Base-by-base conservation (phyloP, 2,888 invertebrate genomes). In the Stenurella melanura region DNA sequence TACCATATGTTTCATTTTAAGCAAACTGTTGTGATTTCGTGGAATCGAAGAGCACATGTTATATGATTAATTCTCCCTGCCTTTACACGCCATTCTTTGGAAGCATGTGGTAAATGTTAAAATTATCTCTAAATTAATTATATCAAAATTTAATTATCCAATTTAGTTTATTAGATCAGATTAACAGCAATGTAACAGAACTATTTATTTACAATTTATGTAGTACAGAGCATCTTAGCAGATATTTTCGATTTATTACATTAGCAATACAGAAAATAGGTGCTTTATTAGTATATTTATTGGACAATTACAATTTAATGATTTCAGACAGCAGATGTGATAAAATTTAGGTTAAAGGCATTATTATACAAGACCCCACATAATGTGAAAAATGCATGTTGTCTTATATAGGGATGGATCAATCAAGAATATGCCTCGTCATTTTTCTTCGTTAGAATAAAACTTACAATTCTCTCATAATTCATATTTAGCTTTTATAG, bases 81-180 rank as follows among this genome's bases (percentile, higher is more conserved):
- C 34, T 30, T 17, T 21, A 60, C 30, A 26, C 15, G n/a, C 5
- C 9, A 60, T 60, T 60, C n/a, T 1, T 3, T 34, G 1, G 17
- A 42, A 42, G 17, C 64, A 64, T 64, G 42, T 64, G 64, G 64
- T 19, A 21, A 19, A 64, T 64, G 64, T 38, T 64, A 42, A 42
- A 19, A 42, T 42, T 64, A 42, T 18, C 11, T 19, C 19, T 11
- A 64, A 42, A 18, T 64, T 42, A 64, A 38, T 18, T 42, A 11
- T n/a, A 11, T 64, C 38, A 10, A 19, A 50, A 5, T 38, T 18
- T 42, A 64, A 64, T 18, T 42, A 7, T 42, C 12, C 21, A 18
- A 19, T 64, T 42, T 19, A 19, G 3, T 19, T 38, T 34, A 34
- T 30, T 17, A 60, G 15, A 60, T 17, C 34, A 26, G 17, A 63